Percentiles rank a stretch among this genome's conserved stretches.
These are phyloP conservation scores for Lepus townsendii DNA, from an alignment of 2,797 vertebrate species.

Conservation along the genomic window DNA sequence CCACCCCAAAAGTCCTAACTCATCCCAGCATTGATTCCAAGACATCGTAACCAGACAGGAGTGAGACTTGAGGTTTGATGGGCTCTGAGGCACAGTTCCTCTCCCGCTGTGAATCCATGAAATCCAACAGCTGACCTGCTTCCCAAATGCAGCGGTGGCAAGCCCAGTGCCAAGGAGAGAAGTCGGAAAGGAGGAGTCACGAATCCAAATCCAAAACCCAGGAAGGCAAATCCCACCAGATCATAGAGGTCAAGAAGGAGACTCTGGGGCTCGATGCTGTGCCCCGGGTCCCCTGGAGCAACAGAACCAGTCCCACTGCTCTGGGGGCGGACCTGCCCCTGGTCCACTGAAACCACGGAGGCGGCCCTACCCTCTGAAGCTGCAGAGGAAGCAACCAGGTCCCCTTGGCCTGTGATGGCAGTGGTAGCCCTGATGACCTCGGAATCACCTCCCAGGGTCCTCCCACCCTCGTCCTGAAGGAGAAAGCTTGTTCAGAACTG, in stretches of 20 bases:
- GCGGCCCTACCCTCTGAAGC: background rate
- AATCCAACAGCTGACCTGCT: background rate
- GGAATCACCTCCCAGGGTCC: background rate
- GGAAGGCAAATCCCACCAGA: constrained; percentile 4
- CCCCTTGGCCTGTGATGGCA: background rate
- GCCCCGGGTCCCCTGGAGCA: background rate
- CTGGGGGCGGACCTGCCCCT: background rate
- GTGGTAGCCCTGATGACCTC: background rate
- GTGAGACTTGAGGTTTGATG: background rate
- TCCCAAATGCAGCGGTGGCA: background rate
- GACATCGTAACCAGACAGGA: background rate
- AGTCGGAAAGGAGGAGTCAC: background rate
- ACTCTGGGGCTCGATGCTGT: background rate
- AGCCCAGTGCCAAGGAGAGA: background rate
- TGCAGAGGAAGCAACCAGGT: background rate
- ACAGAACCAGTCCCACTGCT: too few relatives aligned
- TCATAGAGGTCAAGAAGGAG: background rate
- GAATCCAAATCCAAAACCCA: background rate
- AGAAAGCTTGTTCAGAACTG: background rate
- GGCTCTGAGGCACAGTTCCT: background rate
- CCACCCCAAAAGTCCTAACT: background rate
- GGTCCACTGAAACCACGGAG: background rate
- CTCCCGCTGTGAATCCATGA: background rate
- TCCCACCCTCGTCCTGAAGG: background rate
- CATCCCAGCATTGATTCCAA: background rate